A percentile compares a stretch with the other conserved stretches of the same genome.
Conservation (phyloP, 2,113 vertebrate species). For the Oostethus manadensis region DNA sequence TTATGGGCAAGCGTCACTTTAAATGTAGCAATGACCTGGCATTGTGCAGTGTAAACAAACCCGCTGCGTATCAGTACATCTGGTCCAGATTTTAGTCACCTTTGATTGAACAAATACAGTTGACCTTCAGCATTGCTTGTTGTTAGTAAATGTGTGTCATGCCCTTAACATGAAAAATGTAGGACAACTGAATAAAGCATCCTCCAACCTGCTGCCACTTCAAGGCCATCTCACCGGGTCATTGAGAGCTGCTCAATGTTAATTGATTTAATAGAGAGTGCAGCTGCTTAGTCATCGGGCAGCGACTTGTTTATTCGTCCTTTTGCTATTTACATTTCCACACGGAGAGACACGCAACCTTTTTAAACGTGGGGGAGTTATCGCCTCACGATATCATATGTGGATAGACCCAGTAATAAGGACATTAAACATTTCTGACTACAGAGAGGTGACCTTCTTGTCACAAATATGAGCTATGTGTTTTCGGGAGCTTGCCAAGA, state of each 20-base stretch:
- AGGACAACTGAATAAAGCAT: too few species aligned
- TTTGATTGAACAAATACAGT: neutral
- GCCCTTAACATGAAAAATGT: neutral
- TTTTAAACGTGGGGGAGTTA: constrained; percentile 31
- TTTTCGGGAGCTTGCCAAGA: constrained; percentile 17
- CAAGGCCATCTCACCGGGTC: constrained; percentile 17
- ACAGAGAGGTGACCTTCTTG: constrained; percentile 33
- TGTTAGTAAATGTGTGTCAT: neutral
- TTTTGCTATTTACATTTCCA: constrained; percentile 31
- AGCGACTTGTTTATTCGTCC: constrained; percentile 30
- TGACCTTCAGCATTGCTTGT: neutral
- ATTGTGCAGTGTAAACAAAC: neutral
- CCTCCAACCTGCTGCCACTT: neutral
- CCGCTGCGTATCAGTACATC: neutral
- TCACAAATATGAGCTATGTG: constrained; percentile 32
- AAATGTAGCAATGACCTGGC: neutral
- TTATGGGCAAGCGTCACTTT: neutral
- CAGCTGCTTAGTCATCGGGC: constrained; percentile 5
- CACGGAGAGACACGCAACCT: constrained; percentile 32
- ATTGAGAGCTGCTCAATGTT: constrained; percentile 5
- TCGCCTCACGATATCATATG: constrained; percentile 21
- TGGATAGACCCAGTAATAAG: constrained; percentile 38
- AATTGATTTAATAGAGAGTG: constrained; percentile 35
- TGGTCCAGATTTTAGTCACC: neutral
- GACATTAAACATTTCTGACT: constrained; percentile 50